Evolutionary conservation across 2,888 invertebrate genomes (phyloP).

Genomic region (Acanthacorydalis orientalis): DNA sequence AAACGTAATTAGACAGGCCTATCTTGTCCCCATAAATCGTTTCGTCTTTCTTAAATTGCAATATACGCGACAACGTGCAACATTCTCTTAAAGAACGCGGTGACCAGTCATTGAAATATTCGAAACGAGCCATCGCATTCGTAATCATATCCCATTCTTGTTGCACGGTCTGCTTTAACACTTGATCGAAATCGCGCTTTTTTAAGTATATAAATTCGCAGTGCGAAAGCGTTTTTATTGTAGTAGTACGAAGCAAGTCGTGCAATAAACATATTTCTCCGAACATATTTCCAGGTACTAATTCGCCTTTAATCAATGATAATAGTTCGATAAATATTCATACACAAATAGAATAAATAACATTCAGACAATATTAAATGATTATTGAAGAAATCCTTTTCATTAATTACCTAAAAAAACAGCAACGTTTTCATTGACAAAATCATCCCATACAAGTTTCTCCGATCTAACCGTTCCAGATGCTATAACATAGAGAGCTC

Average conservation of each 20-base stretch:
- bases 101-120: conserved; percentile 45
- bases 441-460: too few species aligned
- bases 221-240: conserved; percentile 33
- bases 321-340: too few species aligned
- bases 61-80: conserved; percentile 44
- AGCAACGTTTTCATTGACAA: too few species aligned
- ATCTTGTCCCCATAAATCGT: conserved; percentile 34
- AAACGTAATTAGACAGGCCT: conserved; percentile 20
- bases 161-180: conserved; percentile 38
- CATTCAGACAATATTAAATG: too few species aligned
- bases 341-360: too few species aligned
- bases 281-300: conserved; percentile 43
- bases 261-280: conserved; percentile 51
- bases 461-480: too few species aligned
- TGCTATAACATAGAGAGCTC: too few species aligned
- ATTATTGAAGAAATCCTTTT: too few species aligned
- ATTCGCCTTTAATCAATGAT: too few species aligned
- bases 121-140: conserved; percentile 39
- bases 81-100: conserved; percentile 17
- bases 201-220: conserved; percentile 24
- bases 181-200: conserved; percentile 41
- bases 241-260: conserved; percentile 39
- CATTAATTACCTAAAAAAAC: too few species aligned
- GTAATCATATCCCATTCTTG: conserved; percentile 44
- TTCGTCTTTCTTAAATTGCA: conserved; percentile 34